Conservation (phyloP, 2,888 invertebrate species). For the Melanotus villosus region DNA sequence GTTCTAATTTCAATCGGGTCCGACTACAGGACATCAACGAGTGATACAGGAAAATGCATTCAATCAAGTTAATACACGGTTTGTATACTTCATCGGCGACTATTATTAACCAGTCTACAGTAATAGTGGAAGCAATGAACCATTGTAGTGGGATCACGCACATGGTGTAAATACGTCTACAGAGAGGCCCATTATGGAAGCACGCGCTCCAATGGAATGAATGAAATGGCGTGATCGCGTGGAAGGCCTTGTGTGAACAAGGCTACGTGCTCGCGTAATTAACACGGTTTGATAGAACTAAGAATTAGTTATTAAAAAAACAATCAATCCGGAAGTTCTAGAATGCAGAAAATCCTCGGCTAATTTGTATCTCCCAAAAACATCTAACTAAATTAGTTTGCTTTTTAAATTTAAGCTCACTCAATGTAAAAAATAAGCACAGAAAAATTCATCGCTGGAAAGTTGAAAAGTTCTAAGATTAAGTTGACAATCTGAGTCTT, state of each 20-base stretch:
- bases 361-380: too few relatives aligned
- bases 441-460: too few relatives aligned
- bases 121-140: constrained; percentile 20
- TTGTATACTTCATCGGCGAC: not conserved
- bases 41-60: not conserved
- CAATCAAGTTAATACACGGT: constrained; percentile 6
- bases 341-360: too few relatives aligned
- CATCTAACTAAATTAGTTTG: too few relatives aligned
- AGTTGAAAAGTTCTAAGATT: too few relatives aligned
- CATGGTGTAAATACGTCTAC: constrained; percentile 31
- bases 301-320: not conserved
- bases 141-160: constrained; percentile 28
- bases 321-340: too few relatives aligned
- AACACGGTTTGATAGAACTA: constrained; percentile 7
- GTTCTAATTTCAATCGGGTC: not conserved
- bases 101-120: constrained; percentile 1
- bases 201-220: constrained; percentile 30
- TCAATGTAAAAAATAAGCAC: too few relatives aligned
- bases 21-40: not conserved
- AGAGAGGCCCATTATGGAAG: constrained; percentile 17
- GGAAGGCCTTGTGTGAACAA: constrained; percentile 24
- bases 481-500: too few relatives aligned
- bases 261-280: constrained; percentile 17
- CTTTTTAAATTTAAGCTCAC: too few relatives aligned
- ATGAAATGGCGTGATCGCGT: constrained; percentile 31